phyloP scores from a whole-genome alignment of 92 coral and sea anemone species.

The Epizoanthus rinbou region DNA sequence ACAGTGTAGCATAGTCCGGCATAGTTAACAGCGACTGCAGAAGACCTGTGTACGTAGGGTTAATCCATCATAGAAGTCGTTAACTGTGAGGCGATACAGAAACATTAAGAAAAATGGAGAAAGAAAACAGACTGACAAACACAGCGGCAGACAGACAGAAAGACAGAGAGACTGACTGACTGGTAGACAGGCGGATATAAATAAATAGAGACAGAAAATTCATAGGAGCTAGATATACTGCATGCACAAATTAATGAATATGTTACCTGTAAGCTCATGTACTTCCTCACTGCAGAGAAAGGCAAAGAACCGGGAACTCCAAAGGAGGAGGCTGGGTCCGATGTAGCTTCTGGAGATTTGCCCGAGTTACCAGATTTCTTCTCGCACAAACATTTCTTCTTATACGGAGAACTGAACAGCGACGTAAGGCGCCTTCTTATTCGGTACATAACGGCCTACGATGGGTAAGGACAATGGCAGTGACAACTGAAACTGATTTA shows the following conservation, averaged over 20 bases:
- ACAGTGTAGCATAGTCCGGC: no score
- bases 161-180: no score
- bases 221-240: background rate
- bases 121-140: no score
- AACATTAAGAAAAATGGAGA: no score
- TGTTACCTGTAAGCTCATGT: background rate
- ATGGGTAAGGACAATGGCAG: slow-evolving; percentile 70
- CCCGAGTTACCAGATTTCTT: slow-evolving; percentile 94
- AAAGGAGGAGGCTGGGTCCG: background rate
- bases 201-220: no score
- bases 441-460: slow-evolving; percentile 91
- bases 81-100: no score
- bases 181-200: no score
- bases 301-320: background rate
- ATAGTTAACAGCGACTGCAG: no score
- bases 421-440: slow-evolving; percentile 75
- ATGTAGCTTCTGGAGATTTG: slow-evolving; percentile 56
- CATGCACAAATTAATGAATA: background rate
- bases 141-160: no score
- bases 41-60: no score
- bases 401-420: slow-evolving; percentile 92
- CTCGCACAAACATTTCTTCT: slow-evolving; percentile 84
- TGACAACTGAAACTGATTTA: no score
- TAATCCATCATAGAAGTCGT: no score
- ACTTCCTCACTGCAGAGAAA: background rate